Evolutionary conservation across 1,140 invertebrate genomes (phyloP).

Genomic region (Drosophila orena): DNA sequence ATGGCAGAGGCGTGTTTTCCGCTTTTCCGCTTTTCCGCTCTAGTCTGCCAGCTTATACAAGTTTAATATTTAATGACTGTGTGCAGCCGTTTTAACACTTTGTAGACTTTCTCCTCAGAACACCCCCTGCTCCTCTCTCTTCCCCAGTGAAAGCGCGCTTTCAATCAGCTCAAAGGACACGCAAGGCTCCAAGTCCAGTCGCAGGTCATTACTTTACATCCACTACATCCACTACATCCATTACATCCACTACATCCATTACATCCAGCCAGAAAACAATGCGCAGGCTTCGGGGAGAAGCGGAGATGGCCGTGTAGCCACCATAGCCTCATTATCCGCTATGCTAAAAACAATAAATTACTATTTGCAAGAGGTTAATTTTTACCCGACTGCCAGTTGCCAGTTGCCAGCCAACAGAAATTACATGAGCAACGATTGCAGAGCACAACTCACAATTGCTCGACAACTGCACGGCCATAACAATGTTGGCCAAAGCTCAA

Average conservation of each 20-base stretch:
- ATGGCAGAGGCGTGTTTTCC: slow-evolving; percentile 19
- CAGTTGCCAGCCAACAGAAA: slow-evolving; percentile 56
- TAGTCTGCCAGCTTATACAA: slow-evolving; percentile 64
- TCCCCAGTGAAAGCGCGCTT: slow-evolving; percentile 48
- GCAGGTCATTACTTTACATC: slow-evolving; percentile 54
- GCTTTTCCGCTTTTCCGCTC: slow-evolving; percentile 15
- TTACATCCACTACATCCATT: slow-evolving; percentile 32
- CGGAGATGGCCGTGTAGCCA: too few relatives aligned
- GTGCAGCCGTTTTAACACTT: slow-evolving; percentile 79
- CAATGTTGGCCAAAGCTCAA: slow-evolving; percentile 35
- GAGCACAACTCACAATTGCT: slow-evolving; percentile 73
- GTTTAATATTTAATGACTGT: slow-evolving; percentile 79
- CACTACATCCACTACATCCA: too few relatives aligned
- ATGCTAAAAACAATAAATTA: slow-evolving; percentile 80
- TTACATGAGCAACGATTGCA: slow-evolving; percentile 59
- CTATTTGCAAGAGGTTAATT: slow-evolving; percentile 81
- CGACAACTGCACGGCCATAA: slow-evolving; percentile 43
- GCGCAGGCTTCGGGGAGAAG: slow-evolving; percentile 31
- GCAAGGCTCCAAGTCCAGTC: slow-evolving; percentile 51
- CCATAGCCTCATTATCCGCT: slow-evolving; percentile 67
- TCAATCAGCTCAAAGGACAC: slow-evolving; percentile 69
- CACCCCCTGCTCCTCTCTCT: neutral
- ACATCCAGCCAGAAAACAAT: slow-evolving; percentile 54
- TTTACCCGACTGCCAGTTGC: slow-evolving; percentile 49
- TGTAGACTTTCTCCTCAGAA: slow-evolving; percentile 49